Evolutionary conservation across 2,113 vertebrate species (phyloP).

Genomic region (Siniperca knerii): DNA sequence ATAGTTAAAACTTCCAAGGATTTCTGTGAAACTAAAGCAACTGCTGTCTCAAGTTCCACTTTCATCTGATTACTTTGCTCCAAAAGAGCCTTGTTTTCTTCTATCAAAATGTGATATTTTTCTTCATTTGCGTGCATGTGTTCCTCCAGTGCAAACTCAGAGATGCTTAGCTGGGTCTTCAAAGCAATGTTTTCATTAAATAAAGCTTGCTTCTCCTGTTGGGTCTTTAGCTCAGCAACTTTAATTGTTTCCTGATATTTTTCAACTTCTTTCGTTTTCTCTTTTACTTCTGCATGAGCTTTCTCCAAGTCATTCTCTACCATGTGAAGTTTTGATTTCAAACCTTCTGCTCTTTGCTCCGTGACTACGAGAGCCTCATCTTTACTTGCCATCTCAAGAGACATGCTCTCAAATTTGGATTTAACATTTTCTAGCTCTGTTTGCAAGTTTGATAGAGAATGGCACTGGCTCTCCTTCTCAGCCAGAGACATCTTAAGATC

Average conservation of each 20-base stretch:
- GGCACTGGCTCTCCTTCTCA: conserved; percentile 66
- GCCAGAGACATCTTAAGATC: conserved; percentile 66
- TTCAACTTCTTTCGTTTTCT: conserved; percentile 63
- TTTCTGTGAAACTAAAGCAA: conserved; percentile 72
- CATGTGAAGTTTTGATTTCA: conserved; percentile 65
- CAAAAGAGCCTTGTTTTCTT: conserved; percentile 58
- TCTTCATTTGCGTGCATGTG: conserved; percentile 59
- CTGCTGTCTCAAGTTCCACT: conserved; percentile 68
- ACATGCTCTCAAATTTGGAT: conserved; percentile 46
- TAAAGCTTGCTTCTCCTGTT: conserved; percentile 58
- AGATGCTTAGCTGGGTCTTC: conserved; percentile 61
- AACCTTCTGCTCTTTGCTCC: conserved; percentile 55
- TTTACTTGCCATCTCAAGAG: conserved; percentile 58
- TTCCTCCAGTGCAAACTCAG: conserved; percentile 53
- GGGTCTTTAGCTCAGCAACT: conserved; percentile 50
- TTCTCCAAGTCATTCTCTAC: conserved; percentile 76
- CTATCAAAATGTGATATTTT: conserved; percentile 30
- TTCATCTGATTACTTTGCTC: conserved; percentile 73
- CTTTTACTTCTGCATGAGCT: conserved; percentile 50
- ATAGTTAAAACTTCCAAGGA: conserved; percentile 71
- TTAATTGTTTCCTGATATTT: conserved; percentile 44
- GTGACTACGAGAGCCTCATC: conserved; percentile 55
- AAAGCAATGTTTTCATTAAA: conserved; percentile 52
- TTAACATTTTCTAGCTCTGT: conserved; percentile 67
- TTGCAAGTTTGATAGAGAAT: conserved; percentile 53